phyloP scores from a whole-genome alignment of 2,797 vertebrate genomes.

The Oryzias dopingdopingensis region DNA sequence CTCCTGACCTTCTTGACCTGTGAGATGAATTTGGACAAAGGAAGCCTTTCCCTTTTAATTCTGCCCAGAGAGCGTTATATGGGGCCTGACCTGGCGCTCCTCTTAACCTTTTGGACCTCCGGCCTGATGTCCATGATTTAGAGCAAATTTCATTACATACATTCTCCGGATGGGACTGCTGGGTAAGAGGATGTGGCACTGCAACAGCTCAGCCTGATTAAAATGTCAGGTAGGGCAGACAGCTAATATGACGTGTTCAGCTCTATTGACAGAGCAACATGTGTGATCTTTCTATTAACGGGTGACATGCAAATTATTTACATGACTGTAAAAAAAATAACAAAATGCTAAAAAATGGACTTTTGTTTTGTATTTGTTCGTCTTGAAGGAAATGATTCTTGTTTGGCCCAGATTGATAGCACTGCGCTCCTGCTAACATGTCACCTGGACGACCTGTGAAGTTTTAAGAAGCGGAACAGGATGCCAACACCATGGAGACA shows the following conservation, averaged over 20 bases:
- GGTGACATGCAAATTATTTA: slow-evolving; percentile 8
- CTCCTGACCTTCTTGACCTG: slow-evolving; percentile 79
- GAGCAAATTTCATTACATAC: slow-evolving; percentile 81
- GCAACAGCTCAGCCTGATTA: slow-evolving; percentile 73
- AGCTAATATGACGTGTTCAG: slow-evolving; percentile 38
- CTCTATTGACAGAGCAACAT: slow-evolving; percentile 23
- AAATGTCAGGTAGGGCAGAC: slow-evolving; percentile 63
- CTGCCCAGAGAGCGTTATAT: slow-evolving; percentile 72
- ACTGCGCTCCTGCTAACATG: slow-evolving; percentile 33
- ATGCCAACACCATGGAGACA: slow-evolving; percentile 61
- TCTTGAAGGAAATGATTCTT: slow-evolving; percentile 19
- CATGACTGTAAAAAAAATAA: slow-evolving; percentile 7
- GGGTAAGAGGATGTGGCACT: slow-evolving; percentile 64
- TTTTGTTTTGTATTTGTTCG: slow-evolving; percentile 15
- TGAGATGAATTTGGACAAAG: slow-evolving; percentile 72
- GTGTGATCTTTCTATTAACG: slow-evolving; percentile 7
- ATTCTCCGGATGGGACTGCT: slow-evolving; percentile 73
- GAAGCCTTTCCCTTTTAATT: slow-evolving; percentile 82
- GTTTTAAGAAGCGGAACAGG: slow-evolving; percentile 49
- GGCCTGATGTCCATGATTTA: slow-evolving; percentile 77
- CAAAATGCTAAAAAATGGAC: background rate
- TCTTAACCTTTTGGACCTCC: slow-evolving; percentile 80
- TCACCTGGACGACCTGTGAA: slow-evolving; percentile 42
- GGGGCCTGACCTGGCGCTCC: slow-evolving; percentile 72
- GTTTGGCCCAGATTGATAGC: slow-evolving; percentile 31